Evolutionary conservation across 2,888 invertebrate genomes (phyloP).

Genomic region (Agelastica alni): DNA sequence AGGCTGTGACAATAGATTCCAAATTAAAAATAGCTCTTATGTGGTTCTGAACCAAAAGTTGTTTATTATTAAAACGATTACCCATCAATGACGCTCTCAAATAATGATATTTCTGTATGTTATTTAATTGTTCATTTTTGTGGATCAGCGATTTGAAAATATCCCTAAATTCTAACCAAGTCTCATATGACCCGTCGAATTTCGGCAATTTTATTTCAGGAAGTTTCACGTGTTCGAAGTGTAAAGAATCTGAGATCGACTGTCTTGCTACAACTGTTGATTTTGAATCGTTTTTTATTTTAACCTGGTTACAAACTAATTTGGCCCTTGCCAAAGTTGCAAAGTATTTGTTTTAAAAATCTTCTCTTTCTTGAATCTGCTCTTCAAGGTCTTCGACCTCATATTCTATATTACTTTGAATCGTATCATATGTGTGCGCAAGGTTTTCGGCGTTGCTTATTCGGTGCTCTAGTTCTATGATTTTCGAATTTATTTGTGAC

Average conservation of each 20-base stretch:
- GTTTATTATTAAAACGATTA: conserved; percentile 22
- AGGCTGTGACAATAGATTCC: conserved; percentile 1
- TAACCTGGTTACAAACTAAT: background rate
- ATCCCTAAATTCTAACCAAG: conserved; percentile 16
- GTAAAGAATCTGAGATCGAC: too few species aligned
- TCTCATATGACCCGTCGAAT: conserved; percentile 4
- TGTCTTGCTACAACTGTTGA: background rate
- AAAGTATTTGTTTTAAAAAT: conserved; percentile 22
- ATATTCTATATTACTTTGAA: conserved; percentile 22
- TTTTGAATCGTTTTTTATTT: background rate
- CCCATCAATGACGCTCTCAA: conserved; percentile 17
- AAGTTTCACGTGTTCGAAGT: background rate
- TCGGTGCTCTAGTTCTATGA: conserved; percentile 2
- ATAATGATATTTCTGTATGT: conserved; percentile 25
- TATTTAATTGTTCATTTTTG: conserved; percentile 7
- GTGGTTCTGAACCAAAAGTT: conserved; percentile 14
- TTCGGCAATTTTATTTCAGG: background rate
- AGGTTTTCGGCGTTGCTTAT: background rate
- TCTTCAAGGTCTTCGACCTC: background rate
- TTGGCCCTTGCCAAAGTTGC: conserved; percentile 3
- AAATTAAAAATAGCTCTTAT: conserved; percentile 15
- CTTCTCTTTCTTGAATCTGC: conserved; percentile 21
- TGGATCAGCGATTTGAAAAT: conserved; percentile 22
- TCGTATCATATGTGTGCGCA: conserved; percentile 14
- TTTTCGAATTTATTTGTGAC: too few species aligned